These are phyloP conservation scores for Drosophila siamana DNA, from an alignment of 2,888 invertebrate genomes.

Conservation along the genomic window DNA sequence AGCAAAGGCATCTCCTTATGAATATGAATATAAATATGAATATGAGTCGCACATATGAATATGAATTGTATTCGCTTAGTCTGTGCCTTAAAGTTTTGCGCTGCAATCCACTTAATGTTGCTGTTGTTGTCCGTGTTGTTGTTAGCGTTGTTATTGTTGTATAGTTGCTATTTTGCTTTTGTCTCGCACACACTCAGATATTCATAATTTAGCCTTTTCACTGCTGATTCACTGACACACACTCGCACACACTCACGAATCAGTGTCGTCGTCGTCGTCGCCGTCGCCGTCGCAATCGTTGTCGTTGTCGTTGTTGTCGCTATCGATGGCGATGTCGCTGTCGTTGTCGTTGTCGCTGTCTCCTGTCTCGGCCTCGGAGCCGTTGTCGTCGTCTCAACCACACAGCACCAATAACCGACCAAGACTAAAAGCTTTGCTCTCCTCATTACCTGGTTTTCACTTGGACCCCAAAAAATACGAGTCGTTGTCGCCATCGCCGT, in stretches of 20 bases:
- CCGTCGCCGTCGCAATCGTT: constrained; percentile 27
- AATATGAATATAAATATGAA: constrained; percentile 23
- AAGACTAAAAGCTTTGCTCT: constrained; percentile 84
- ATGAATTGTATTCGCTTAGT: constrained; percentile 36
- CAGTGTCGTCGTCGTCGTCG: constrained; percentile 18
- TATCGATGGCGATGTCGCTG: constrained; percentile 23
- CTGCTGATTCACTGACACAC: constrained; percentile 48
- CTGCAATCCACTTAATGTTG: constrained; percentile 34
- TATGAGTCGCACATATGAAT: constrained; percentile 27
- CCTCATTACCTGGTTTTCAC: constrained; percentile 82
- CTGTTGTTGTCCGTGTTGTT: constrained; percentile 6
- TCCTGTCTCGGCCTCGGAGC: constrained; percentile 51
- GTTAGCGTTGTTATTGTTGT: constrained; percentile 6
- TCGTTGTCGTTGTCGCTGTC: constrained; percentile 29
- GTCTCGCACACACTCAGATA: constrained; percentile 29
- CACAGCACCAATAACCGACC: constrained; percentile 83
- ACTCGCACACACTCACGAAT: constrained; percentile 34
- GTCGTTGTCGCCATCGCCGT: constrained; percentile 16
- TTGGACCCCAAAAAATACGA: constrained; percentile 34
- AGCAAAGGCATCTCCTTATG: constrained; percentile 15
- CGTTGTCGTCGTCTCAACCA: constrained; percentile 79
- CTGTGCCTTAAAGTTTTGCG: constrained; percentile 19
- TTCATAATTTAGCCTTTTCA: constrained; percentile 50
- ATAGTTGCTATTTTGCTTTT: constrained; percentile 39
- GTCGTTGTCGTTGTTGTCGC: constrained; percentile 15